Conservation (phyloP, 2,113 vertebrate genomes). For the Ahaetulla prasina region DNA sequence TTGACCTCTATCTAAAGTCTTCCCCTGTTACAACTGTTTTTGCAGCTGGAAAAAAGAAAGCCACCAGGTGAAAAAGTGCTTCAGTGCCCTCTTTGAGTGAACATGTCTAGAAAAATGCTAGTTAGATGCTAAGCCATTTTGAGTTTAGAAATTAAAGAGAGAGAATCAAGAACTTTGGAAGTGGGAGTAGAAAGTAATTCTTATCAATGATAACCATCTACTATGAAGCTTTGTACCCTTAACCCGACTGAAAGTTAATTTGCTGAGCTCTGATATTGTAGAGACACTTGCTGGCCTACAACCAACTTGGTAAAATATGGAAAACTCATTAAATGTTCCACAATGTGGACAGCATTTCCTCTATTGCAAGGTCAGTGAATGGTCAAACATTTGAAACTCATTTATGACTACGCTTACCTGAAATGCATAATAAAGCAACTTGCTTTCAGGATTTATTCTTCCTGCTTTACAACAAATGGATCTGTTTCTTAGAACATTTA, state of each 20-base stretch:
- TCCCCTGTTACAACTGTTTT: neutral
- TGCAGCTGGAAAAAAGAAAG: neutral
- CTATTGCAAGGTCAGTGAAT: constrained; percentile 3
- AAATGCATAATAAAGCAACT: neutral
- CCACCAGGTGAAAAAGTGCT: neutral
- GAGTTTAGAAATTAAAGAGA: neutral
- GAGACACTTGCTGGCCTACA: neutral
- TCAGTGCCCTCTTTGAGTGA: neutral
- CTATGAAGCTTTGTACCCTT: neutral
- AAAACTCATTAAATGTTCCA: neutral
- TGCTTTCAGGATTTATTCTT: neutral
- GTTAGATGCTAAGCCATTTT: neutral
- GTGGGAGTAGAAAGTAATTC: neutral
- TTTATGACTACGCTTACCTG: neutral
- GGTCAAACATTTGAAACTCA: neutral
- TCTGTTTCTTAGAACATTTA: neutral
- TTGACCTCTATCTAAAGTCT: neutral
- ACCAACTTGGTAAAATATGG: neutral
- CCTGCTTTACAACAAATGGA: neutral
- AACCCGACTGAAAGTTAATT: neutral
- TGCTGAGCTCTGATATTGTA: neutral
- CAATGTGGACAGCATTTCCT: neutral
- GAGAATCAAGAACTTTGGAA: neutral
- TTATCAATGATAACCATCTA: neutral
- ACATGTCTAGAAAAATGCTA: neutral